These are phyloP conservation scores for Dendrocopos noguchii DNA, from an alignment of 2,113 vertebrate genomes.

Conservation along the genomic window DNA sequence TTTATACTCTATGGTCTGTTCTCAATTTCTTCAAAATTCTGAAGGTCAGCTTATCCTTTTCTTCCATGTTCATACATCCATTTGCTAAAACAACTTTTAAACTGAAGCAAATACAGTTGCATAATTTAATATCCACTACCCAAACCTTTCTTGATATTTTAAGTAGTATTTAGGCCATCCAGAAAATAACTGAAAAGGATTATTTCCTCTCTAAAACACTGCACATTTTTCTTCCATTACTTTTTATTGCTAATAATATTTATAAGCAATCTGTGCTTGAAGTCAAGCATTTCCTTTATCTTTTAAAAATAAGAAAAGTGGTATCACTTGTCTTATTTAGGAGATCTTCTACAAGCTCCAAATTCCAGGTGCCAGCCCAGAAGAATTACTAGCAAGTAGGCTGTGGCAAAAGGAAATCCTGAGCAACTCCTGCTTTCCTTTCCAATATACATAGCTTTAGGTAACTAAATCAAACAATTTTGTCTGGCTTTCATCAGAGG, in stretches of 20 bases:
- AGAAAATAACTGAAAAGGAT: not conserved
- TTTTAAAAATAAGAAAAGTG: not conserved
- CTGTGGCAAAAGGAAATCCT: not conserved
- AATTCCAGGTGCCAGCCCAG: not conserved
- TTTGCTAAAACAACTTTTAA: not conserved
- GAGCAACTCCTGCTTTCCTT: not conserved
- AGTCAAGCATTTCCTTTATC: not conserved
- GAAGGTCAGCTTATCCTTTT: not conserved
- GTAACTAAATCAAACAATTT: not conserved
- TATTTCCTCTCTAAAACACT: not conserved
- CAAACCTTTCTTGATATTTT: not conserved
- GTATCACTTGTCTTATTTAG: not conserved
- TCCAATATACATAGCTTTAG: not conserved
- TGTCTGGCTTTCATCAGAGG: not conserved
- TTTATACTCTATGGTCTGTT: not conserved
- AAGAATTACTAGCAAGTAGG: not conserved
- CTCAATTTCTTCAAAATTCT: not conserved
- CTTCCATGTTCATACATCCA: not conserved
- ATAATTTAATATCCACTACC: not conserved
- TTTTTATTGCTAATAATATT: not conserved
- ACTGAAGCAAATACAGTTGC: not conserved
- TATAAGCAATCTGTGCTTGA: not conserved
- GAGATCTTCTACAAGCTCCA: not conserved
- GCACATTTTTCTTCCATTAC: not conserved
- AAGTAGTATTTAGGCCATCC: not conserved